Conservation (phyloP, 1,140 invertebrate genomes). For the Lepeophtheirus salmonis region DNA sequence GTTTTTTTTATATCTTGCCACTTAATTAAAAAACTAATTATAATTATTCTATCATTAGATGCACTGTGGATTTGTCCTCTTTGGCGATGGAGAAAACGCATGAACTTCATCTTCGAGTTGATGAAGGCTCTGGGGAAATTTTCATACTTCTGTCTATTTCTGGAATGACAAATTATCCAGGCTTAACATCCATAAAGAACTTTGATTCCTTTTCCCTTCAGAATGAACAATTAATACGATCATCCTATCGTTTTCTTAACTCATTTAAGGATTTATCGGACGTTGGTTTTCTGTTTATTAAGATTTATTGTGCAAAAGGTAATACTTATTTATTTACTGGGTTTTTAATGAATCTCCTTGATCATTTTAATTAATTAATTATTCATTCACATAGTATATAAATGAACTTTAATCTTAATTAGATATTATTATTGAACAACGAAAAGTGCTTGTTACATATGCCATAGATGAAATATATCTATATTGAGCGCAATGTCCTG, state of each 20-base stretch:
- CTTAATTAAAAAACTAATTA: too few species aligned
- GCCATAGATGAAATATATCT: too few species aligned
- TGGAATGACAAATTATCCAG: conserved; percentile 61
- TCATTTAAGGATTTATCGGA: conserved; percentile 57
- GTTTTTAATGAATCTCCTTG: too few species aligned
- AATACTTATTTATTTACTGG: too few species aligned
- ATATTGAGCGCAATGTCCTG: too few species aligned
- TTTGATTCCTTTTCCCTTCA: neutral
- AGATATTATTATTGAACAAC: too few species aligned
- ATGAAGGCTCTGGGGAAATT: conserved; percentile 69
- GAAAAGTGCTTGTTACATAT: too few species aligned
- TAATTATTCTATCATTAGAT: too few species aligned
- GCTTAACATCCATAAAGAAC: neutral
- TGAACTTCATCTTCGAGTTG: conserved; percentile 62
- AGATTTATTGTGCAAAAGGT: conserved; percentile 37
- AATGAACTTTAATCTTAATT: too few species aligned
- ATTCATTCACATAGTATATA: too few species aligned
- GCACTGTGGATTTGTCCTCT: conserved; percentile 59
- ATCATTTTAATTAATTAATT: too few species aligned
- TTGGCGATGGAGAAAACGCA: conserved; percentile 80
- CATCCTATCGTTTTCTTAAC: conserved; percentile 20
- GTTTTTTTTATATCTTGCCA: too few species aligned
- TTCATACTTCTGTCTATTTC: conserved; percentile 80
- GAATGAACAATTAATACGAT: neutral
- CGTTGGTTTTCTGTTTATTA: conserved; percentile 69